Evolutionary conservation across 2,113 vertebrate species (phyloP).

Genomic region (Marmota monax): DNA sequence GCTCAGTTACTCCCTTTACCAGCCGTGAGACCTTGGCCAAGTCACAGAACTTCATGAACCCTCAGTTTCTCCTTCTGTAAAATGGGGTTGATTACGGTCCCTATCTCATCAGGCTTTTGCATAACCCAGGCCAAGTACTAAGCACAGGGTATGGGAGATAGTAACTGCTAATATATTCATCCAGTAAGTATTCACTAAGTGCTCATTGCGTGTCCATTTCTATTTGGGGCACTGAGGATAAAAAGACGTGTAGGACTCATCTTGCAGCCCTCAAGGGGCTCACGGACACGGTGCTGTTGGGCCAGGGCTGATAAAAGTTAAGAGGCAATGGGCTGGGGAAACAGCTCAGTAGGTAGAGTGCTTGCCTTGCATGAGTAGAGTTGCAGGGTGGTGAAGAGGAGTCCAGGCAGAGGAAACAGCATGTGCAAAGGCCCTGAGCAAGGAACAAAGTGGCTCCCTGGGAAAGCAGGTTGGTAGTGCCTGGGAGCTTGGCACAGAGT

Average conservation of each 20-base stretch:
- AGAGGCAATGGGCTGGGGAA: no score
- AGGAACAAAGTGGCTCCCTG: background rate
- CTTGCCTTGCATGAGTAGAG: background rate
- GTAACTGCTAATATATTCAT: background rate
- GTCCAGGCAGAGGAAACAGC: background rate
- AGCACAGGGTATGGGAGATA: background rate
- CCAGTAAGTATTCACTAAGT: background rate
- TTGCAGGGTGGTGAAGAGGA: background rate
- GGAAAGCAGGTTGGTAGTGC: background rate
- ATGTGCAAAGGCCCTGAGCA: background rate
- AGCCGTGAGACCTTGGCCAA: background rate
- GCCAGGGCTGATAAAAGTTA: background rate
- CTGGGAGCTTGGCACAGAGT: background rate
- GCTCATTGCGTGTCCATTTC: background rate
- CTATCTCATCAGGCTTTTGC: background rate
- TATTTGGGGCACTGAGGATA: background rate
- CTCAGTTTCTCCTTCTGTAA: constrained; percentile 3
- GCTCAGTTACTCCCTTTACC: background rate
- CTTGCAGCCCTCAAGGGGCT: background rate
- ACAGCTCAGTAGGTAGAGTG: no score
- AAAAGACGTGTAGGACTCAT: background rate
- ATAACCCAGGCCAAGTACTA: background rate
- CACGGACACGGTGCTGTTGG: background rate
- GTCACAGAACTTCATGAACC: background rate
- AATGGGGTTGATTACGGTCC: background rate